phyloP scores from a whole-genome alignment of 2,888 invertebrate species.

The Bruchidius siliquastri region DNA sequence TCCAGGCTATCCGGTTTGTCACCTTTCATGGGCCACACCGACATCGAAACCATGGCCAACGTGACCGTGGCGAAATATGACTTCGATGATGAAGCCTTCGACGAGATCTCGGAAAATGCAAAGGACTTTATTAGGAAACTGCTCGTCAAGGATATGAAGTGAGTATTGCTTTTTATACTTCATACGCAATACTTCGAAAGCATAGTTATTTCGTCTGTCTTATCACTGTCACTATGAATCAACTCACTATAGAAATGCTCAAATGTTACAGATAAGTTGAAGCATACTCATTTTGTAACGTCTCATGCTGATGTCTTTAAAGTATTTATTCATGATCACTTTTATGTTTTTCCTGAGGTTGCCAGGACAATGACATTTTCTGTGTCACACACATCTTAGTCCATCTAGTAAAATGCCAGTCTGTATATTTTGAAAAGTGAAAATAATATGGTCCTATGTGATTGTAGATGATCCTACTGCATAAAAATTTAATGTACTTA shows the following conservation, averaged over 20 bases:
- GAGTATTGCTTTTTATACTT: slow-evolving; percentile 44
- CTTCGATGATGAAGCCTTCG: slow-evolving; percentile 95
- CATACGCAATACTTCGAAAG: not conserved
- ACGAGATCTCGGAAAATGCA: slow-evolving; percentile 88
- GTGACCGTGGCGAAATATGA: slow-evolving; percentile 96
- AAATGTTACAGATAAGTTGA: too few relatives aligned
- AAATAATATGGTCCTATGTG: too few relatives aligned
- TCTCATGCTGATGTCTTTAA: not conserved
- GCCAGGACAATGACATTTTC: too few relatives aligned
- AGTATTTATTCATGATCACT: not conserved
- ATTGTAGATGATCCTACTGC: too few relatives aligned
- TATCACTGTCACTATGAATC: not conserved
- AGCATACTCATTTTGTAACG: not conserved
- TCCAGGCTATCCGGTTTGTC: slow-evolving; percentile 87
- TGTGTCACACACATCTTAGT: too few relatives aligned
- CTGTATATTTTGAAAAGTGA: too few relatives aligned
- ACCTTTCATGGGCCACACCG: slow-evolving; percentile 97
- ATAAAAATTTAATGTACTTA: too few relatives aligned
- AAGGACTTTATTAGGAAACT: slow-evolving; percentile 93
- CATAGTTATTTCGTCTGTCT: not conserved
- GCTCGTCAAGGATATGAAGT: slow-evolving; percentile 88
- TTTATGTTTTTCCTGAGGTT: too few relatives aligned
- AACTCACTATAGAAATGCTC: not conserved
- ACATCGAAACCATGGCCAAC: slow-evolving; percentile 97
- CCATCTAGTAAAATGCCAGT: too few relatives aligned